A percentile compares a stretch with the other conserved stretches of the same genome.
Conservation (phyloP, 2,797 vertebrate genomes). For the Taeniopygia guttata region DNA sequence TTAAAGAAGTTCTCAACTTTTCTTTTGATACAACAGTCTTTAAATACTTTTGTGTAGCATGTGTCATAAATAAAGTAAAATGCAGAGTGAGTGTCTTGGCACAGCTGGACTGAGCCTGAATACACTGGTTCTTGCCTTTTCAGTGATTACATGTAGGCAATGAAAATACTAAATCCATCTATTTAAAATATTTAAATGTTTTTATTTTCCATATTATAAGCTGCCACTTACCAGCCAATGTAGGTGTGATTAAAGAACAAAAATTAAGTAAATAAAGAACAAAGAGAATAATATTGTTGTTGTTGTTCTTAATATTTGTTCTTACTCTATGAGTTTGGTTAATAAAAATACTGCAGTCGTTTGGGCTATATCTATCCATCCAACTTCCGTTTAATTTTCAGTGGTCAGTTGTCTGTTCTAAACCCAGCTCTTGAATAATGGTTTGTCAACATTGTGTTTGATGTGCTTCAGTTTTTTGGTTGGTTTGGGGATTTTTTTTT, state of each 20-base stretch:
- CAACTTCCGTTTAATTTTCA: background rate
- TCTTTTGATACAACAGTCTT: background rate
- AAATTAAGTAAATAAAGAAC: background rate
- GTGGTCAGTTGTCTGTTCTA: background rate
- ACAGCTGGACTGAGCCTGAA: background rate
- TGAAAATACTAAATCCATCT: background rate
- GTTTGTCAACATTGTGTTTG: background rate
- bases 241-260: slow-evolving; percentile 19
- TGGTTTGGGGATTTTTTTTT: background rate
- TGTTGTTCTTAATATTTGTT: background rate
- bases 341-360: background rate
- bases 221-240: slow-evolving; percentile 10
- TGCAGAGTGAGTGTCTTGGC: background rate
- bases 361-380: background rate
- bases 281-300: background rate
- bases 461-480: background rate
- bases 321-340: background rate
- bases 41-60: background rate
- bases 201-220: slow-evolving; percentile 26
- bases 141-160: background rate
- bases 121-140: background rate
- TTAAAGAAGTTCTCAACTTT: background rate
- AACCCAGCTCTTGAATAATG: background rate
- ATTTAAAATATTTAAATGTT: background rate
- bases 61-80: background rate